These are phyloP conservation scores for Sebastes oblongus DNA, from an alignment of 2,797 vertebrate genomes.

Conservation along the genomic window DNA sequence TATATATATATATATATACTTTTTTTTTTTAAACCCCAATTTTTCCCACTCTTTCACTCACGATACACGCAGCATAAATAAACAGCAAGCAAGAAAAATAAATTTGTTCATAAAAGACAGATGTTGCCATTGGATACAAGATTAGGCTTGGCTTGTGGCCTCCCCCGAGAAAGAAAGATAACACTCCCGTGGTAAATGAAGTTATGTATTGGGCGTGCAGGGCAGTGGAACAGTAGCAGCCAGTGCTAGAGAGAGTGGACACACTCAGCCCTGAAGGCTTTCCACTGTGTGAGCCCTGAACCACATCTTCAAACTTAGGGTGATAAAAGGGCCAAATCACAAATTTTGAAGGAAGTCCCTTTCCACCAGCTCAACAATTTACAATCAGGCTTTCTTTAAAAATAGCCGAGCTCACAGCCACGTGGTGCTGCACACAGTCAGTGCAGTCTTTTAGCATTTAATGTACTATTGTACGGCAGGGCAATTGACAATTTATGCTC, in stretches of 20 bases:
- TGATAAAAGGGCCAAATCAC: slow-evolving; percentile 44
- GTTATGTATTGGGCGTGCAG: slow-evolving; percentile 48
- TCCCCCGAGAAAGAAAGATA: slow-evolving; percentile 64
- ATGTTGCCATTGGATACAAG: slow-evolving; percentile 64
- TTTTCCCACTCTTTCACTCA: slow-evolving; percentile 22
- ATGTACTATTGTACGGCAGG: neutral
- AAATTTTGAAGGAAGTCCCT: slow-evolving; percentile 30
- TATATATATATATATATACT: slow-evolving; percentile 10
- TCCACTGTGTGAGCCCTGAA: slow-evolving; percentile 53
- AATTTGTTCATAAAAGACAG: slow-evolving; percentile 70
- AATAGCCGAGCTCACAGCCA: neutral
- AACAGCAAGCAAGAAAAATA: slow-evolving; percentile 61
- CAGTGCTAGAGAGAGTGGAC: slow-evolving; percentile 56
- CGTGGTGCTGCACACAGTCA: neutral
- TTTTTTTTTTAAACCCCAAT: slow-evolving; percentile 1
- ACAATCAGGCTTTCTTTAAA: slow-evolving; percentile 42
- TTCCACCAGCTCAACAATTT: slow-evolving; percentile 18
- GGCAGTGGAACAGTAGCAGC: slow-evolving; percentile 61
- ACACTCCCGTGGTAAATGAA: slow-evolving; percentile 59
- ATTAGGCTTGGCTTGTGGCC: slow-evolving; percentile 49
- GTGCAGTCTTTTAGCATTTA: neutral
- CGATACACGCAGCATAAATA: slow-evolving; percentile 50
- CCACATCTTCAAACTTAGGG: slow-evolving; percentile 39
- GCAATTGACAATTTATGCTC: neutral
- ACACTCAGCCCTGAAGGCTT: slow-evolving; percentile 54